These are phyloP conservation scores for Macrostomum lignano DNA, from an alignment of 1,140 invertebrate species.

Conservation along the genomic window DNA sequence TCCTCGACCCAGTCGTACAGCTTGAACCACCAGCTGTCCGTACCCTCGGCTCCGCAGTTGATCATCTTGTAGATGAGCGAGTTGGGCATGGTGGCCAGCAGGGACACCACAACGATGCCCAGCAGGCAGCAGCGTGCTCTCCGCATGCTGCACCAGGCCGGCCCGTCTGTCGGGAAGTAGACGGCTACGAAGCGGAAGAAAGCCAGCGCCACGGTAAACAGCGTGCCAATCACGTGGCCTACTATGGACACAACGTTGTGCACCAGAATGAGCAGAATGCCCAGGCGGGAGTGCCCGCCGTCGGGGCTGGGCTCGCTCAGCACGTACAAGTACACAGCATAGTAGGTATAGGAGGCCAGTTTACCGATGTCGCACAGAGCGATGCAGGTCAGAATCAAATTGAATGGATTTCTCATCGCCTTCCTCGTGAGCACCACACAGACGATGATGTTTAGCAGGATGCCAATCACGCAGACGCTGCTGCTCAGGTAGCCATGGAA, in stretches of 20 bases:
- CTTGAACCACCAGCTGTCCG: too few relatives aligned
- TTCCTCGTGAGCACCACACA: slow-evolving; percentile 51
- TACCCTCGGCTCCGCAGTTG: too few relatives aligned
- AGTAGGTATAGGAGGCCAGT: slow-evolving; percentile 28
- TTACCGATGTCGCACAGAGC: slow-evolving; percentile 49
- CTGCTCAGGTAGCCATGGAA: slow-evolving; percentile 37
- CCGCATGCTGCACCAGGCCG: too few relatives aligned
- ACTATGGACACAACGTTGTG: neutral
- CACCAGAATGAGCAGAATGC: neutral
- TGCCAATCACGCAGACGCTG: slow-evolving; percentile 47
- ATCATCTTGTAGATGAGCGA: too few relatives aligned
- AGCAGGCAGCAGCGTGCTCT: too few relatives aligned
- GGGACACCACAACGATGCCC: too few relatives aligned
- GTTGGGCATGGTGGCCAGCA: too few relatives aligned
- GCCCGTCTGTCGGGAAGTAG: too few relatives aligned
- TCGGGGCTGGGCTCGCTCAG: neutral
- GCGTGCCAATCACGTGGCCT: neutral
- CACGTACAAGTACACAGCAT: neutral
- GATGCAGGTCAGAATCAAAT: slow-evolving; percentile 44
- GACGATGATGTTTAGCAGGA: slow-evolving; percentile 49
- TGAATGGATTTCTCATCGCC: slow-evolving; percentile 44
- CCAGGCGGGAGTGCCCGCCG: neutral
- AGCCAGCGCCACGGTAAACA: neutral
- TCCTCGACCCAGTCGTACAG: too few relatives aligned
- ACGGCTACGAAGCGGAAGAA: too few relatives aligned